Base-by-base conservation (phyloP, 2,797 vertebrate genomes). In the Muraenolepis orangiensis region DNA sequence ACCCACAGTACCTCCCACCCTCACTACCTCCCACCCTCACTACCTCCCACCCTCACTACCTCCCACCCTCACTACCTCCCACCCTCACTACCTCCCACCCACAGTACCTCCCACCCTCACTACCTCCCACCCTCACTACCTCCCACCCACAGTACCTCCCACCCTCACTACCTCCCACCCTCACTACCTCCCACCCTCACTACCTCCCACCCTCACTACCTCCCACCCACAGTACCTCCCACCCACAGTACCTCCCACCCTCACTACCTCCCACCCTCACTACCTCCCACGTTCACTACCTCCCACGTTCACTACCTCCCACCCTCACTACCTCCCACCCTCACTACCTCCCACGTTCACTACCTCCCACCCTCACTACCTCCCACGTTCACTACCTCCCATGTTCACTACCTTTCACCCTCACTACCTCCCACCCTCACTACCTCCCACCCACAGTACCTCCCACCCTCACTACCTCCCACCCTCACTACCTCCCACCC, bases 361-460 rank as follows among this genome's bases (percentile, higher is more conserved):
- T 40, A 12, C 7, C 38, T n/a, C 38, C 38, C 38, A 40, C 13
- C 11, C 14, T 40, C 38, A n/a, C 18, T 20, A 61, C 38, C 51
- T n/a, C n/a, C n/a, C n/a, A n/a, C n/a, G n/a, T n/a, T 61, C 51
- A 61, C 18, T 20, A 61, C n/a, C 18, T 4, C 42, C 42, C 42
- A 18, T 11, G 12, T 13, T 46, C 51, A 61, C 51, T 40, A 40
- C 38, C 14, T 40, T 13, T 11, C 38, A 11, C 11, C 12, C 38
- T 40, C 38, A 40, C 38, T 40, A 40, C 38, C 12, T n/a, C 38
- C 38, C 4, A 40, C 38, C 10, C 14, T 40, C 38, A 61, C 16
- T 20, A 61, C 51, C 51, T 61, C 51, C n/a, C 20, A 61, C 20
- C 10, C 16, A 16, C 76, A 79, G 78, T 32, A 74, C 69, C 81